phyloP scores from a whole-genome alignment of 2,888 invertebrate genomes.

The Fissipunctia ypsillon region DNA sequence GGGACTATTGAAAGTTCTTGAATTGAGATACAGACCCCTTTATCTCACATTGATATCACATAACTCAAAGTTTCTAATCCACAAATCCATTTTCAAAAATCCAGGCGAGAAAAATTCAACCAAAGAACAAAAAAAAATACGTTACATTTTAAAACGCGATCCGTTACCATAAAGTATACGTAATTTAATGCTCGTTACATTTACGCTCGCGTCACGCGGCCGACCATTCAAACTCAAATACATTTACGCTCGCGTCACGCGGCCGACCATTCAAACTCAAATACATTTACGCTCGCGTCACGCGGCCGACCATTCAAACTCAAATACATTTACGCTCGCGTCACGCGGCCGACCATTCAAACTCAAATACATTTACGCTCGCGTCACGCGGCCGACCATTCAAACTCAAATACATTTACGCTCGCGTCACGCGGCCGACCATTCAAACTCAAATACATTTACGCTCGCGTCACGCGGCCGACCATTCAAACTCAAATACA shows the following conservation, averaged over 20 bases:
- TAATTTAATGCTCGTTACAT: conserved; percentile 45
- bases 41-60: background rate
- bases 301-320: conserved; percentile 30
- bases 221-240: conserved; percentile 33
- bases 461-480: conserved; percentile 3
- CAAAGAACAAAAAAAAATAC: conserved; percentile 11
- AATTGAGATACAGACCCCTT: background rate
- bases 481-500: conserved; percentile 33
- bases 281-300: background rate
- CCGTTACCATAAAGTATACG: conserved; percentile 17
- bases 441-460: conserved; percentile 42
- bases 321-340: conserved; percentile 8
- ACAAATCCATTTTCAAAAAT: conserved; percentile 10
- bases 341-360: conserved; percentile 16
- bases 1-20: background rate
- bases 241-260: conserved; percentile 8
- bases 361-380: conserved; percentile 35
- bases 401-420: conserved; percentile 39
- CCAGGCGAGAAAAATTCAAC: background rate
- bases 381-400: conserved; percentile 14
- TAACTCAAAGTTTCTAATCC: conserved; percentile 5
- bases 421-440: conserved; percentile 6
- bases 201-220: conserved; percentile 5
- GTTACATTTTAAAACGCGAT: conserved; percentile 10
- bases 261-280: conserved; percentile 31